These are phyloP conservation scores for Columbina picui DNA, from an alignment of 2,113 vertebrate genomes.

Conservation along the genomic window DNA sequence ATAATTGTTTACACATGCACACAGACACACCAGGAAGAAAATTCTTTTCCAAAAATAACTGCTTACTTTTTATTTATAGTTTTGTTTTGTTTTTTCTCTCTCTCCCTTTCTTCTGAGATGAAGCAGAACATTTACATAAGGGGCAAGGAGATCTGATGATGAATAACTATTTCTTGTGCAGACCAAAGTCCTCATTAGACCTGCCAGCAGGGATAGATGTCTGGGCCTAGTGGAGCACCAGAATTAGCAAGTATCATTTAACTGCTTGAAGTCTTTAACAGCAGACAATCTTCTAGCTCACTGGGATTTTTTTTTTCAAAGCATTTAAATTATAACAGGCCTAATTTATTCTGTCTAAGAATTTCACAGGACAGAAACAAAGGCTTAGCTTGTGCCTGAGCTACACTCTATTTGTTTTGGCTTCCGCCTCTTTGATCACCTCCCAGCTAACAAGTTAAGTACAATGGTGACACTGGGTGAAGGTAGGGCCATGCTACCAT, in stretches of 20 bases:
- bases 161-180: constrained; percentile 57
- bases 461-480: not conserved
- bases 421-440: not conserved
- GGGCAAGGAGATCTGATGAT: constrained; percentile 44
- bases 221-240: constrained; percentile 36
- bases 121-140: constrained; percentile 61
- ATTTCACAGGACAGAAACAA: not conserved
- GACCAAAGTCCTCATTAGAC: constrained; percentile 59
- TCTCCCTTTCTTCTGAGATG: not conserved
- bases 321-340: not conserved
- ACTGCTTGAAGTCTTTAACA: constrained; percentile 31
- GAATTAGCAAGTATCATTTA: constrained; percentile 67
- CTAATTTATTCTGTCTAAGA: not conserved
- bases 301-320: not conserved
- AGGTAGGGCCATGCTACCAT: not conserved
- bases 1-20: constrained; percentile 31
- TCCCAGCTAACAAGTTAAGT: not conserved
- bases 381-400: not conserved
- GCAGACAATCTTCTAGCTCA: constrained; percentile 1
- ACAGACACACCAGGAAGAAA: constrained; percentile 43
- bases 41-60: constrained; percentile 60
- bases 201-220: constrained; percentile 57
- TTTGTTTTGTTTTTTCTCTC: not conserved
- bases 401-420: not conserved
- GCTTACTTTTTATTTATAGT: constrained; percentile 56